Percentiles rank a stretch among this genome's conserved stretches.
phyloP scores from a whole-genome alignment of 2,888 invertebrate genomes.

The Aspidiotus rigidus region DNA sequence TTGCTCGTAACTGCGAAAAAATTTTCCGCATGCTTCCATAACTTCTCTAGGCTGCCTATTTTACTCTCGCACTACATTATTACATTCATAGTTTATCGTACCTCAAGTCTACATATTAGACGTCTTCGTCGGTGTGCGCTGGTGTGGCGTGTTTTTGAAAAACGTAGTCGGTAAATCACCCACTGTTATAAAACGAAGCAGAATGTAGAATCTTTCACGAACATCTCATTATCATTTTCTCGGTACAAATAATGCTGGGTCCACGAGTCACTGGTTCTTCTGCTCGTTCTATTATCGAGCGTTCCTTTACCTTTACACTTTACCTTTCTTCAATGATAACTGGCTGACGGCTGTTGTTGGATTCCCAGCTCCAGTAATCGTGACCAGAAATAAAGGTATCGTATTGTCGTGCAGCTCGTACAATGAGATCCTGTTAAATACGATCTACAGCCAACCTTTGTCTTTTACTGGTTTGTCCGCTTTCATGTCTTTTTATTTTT shows the following conservation, averaged over 20 bases:
- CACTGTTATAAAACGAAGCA: too few species aligned
- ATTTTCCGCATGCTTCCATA: too few species aligned
- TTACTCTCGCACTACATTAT: too few species aligned
- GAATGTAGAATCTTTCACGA: not conserved
- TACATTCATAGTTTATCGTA: too few species aligned
- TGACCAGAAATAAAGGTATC: slow-evolving; percentile 29
- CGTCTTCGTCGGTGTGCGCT: too few species aligned
- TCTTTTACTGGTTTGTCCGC: slow-evolving; percentile 26
- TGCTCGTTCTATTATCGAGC: slow-evolving; percentile 8
- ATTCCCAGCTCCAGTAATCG: slow-evolving; percentile 17
- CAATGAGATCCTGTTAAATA: slow-evolving; percentile 23
- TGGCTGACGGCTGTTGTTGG: slow-evolving; percentile 25
- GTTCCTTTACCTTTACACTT: slow-evolving; percentile 20
- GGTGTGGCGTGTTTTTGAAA: too few species aligned
- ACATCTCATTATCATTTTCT: slow-evolving; percentile 15
- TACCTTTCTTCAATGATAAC: slow-evolving; percentile 14
- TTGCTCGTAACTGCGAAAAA: too few species aligned
- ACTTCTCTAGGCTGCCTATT: too few species aligned
- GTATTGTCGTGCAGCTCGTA: slow-evolving; percentile 25
- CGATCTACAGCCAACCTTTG: slow-evolving; percentile 7
- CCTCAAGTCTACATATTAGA: too few species aligned
- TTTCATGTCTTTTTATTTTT: slow-evolving; percentile 2
- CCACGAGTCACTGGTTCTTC: not conserved
- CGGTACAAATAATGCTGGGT: slow-evolving; percentile 4
- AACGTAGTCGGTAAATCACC: too few species aligned